phyloP scores from a whole-genome alignment of 2,113 vertebrate genomes.

The Bubo scandiacus region DNA sequence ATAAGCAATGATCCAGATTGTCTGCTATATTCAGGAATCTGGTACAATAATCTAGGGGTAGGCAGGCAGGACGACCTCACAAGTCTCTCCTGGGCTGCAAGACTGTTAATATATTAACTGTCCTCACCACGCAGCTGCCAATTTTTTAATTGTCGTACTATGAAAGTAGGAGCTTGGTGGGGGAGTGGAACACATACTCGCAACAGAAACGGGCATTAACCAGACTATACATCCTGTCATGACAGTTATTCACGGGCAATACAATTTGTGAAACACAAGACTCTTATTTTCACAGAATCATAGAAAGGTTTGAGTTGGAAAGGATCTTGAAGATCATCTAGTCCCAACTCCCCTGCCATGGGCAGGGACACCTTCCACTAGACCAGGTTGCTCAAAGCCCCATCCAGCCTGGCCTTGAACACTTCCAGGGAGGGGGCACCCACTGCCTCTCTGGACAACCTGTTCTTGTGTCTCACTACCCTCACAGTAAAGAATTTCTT shows the following conservation, averaged over 20 bases:
- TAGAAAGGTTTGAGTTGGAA: too few species aligned
- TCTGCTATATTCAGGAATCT: not conserved
- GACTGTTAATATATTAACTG: not conserved
- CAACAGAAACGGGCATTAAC: not conserved
- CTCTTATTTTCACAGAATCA: not conserved
- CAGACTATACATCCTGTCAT: not conserved
- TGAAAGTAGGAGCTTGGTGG: not conserved
- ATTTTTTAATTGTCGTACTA: not conserved
- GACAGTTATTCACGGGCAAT: not conserved
- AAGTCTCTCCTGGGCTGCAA: not conserved
- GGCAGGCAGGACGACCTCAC: not conserved
- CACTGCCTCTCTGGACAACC: too few species aligned
- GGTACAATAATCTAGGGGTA: not conserved
- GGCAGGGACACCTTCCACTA: too few species aligned
- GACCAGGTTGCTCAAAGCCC: too few species aligned
- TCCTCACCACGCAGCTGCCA: not conserved
- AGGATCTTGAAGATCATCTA: too few species aligned
- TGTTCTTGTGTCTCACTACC: too few species aligned
- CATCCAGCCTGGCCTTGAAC: too few species aligned
- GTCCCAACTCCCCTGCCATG: too few species aligned
- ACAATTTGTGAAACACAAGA: not conserved
- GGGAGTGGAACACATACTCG: not conserved
- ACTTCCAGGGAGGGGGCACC: too few species aligned
- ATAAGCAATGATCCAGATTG: not conserved
- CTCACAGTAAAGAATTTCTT: too few species aligned